Evolutionary conservation across 1,140 invertebrate species (phyloP), one percentile per base, ranked within the genome.

Genomic region (Caerostris extrusa): DNA sequence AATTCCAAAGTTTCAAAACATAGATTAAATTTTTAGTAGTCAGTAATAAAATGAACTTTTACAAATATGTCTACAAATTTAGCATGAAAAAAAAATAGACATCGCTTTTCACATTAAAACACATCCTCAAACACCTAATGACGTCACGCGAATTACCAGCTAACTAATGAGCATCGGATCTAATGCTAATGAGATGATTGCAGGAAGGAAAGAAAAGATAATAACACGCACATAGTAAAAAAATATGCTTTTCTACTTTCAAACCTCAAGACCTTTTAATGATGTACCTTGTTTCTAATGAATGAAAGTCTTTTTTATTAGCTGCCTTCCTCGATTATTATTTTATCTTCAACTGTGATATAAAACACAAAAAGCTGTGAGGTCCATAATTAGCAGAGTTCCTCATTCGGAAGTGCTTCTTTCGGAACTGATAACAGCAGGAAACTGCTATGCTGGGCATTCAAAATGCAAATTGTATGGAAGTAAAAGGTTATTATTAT

Each of bases 81-180:
- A 34, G 2, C 0, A 34, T n/a, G 2, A 34, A 34, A 34, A 34
- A 34, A 34, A 34, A 34, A 34, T 34, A 34, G 34, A 34, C 34
- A 34, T 34, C 34, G 34, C 2, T 34, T 34, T 34, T 34, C 34
- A 34, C 34, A 34, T 34, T 34, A 34, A 34, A 34, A 34, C 34
- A 34, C 34, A 34, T 34, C 34, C n/a, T 67, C 17, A 67, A 67
- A 67, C 71, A 53, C 3, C 34, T 77, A 77, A 77, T 77, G 71
- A 77, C 34, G 50, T 77, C 71, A 50, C 10, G 1, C 71, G 53
- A 77, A 77, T 77, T 77, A 50, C 19, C 71, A 50, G 8, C 71
- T 77, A 77, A 77, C 71, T 77, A 77, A 77, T 77, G 71, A 77
- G 71, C 71, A 53, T 77, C 71, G 71, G 71, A 77, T 50, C 50